Evolutionary conservation across 2,113 vertebrate genomes (phyloP).

Genomic region (Mastomys coucha): DNA sequence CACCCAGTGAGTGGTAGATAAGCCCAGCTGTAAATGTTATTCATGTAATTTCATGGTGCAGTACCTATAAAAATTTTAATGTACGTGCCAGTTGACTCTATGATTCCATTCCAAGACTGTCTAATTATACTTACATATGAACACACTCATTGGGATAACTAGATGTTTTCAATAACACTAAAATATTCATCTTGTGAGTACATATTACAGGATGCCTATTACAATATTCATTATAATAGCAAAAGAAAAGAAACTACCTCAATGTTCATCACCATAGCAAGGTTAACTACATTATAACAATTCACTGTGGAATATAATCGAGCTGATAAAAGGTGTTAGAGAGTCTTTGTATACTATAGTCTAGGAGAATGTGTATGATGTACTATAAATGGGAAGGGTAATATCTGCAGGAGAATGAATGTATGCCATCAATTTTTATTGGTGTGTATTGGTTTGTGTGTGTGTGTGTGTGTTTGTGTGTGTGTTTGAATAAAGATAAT

Average conservation of each 20-base stretch:
- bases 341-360: background rate
- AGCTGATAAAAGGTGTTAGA: slow-evolving; percentile 1
- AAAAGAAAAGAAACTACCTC: slow-evolving; percentile 23
- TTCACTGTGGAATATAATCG: background rate
- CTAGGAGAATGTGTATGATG: slow-evolving; percentile 6
- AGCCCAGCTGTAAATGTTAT: slow-evolving; percentile 24
- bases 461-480: background rate
- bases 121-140: background rate
- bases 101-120: background rate
- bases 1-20: slow-evolving; percentile 6
- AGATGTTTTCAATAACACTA: background rate
- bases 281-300: background rate
- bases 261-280: background rate
- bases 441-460: background rate
- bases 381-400: background rate
- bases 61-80: background rate
- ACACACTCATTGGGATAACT: background rate
- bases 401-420: background rate
- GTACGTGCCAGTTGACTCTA: background rate
- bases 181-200: background rate
- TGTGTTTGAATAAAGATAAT: background rate
- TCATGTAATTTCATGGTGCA: background rate
- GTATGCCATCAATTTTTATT: background rate
- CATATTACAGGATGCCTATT: background rate
- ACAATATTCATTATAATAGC: background rate